Evolutionary conservation across 2,113 vertebrate genomes (phyloP), one percentile per base, ranked within the genome.

Genomic region (Machaerirhynchus nigripectus): DNA sequence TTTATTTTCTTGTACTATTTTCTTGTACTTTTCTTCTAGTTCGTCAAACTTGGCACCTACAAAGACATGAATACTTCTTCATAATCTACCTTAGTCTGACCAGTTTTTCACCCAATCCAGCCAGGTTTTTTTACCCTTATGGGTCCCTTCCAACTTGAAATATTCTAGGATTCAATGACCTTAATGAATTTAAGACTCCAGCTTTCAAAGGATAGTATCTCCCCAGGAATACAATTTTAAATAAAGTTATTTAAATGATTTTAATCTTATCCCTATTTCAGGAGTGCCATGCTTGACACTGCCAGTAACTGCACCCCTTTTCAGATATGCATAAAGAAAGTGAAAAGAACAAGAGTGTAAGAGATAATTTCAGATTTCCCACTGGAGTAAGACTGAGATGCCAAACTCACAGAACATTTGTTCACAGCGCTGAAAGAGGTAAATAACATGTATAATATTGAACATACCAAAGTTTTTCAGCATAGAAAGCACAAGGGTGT

Each of bases 1-100:
- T 96, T 98, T 99, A 60, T 98, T 98, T 95, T 99, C 99, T 97
- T 99, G 98, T 84, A 98, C 97, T 95, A 99, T 99, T 94, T 98
- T 98, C 92, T 94, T 98, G 80, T 98, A 99, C 97, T 99, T 99
- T 96, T 98, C 98, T 96, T 99, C 98, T 65, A 99, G 89, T 42
- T 99, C 98, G 68, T 98, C 98, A 69, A 98, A 96, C 84, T 96
- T 98, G 27, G 97, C 98, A 96, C 98, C 99, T 99, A 94, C 68
- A 97, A 77, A 90, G 15, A 90, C 42, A 96, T 6, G 19, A 85
- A 91, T 20, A 71, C 5, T 50, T 40, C 14, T 57, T 76, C 40
- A 80, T 53, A 73, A 87, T 16, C 13, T 69, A 12, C 18, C 13
- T 79, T 47, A 31, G 24, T 31, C 30, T 26, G 15, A 52, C 4